Conservation (phyloP, 2,113 vertebrate genomes). For the Nannobrachium achirus region DNA sequence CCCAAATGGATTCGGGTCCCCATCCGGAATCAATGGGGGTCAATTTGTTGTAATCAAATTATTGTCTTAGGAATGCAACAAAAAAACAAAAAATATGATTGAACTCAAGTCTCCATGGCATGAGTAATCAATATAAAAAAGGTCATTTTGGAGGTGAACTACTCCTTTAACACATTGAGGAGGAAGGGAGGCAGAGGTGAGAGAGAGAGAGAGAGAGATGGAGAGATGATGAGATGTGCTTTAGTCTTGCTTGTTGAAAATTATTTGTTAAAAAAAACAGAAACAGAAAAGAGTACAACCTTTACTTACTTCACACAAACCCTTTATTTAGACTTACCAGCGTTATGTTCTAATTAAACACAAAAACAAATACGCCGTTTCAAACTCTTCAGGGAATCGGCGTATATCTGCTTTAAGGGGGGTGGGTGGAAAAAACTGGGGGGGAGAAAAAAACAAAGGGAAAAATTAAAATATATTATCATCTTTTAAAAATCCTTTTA, state of each 20-base stretch:
- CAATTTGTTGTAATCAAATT: too few species aligned
- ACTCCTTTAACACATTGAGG: too few species aligned
- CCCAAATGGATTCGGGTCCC: too few species aligned
- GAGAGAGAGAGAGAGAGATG: conserved; percentile 27
- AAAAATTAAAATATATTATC: conserved; percentile 77
- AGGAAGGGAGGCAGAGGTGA: neutral
- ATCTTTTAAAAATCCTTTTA: conserved; percentile 76
- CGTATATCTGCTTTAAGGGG: conserved; percentile 58
- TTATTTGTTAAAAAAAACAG: too few species aligned
- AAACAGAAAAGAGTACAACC: conserved; percentile 31
- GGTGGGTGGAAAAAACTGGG: conserved; percentile 27
- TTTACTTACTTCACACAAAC: conserved; percentile 65
- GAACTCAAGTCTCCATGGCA: too few species aligned
- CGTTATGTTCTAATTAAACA: conserved; percentile 76
- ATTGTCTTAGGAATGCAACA: too few species aligned
- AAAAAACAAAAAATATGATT: too few species aligned
- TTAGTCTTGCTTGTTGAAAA: too few species aligned
- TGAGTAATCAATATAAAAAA: too few species aligned
- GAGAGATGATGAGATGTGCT: conserved; percentile 11
- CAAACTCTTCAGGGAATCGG: conserved; percentile 67
- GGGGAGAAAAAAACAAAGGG: conserved; percentile 50
- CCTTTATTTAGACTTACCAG: conserved; percentile 59
- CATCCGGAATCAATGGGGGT: too few species aligned
- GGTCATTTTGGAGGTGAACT: too few species aligned
- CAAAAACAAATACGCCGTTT: conserved; percentile 63